Evolutionary conservation across 1,140 invertebrate genomes (phyloP).

Genomic region (Teleopsis dalmanni): DNA sequence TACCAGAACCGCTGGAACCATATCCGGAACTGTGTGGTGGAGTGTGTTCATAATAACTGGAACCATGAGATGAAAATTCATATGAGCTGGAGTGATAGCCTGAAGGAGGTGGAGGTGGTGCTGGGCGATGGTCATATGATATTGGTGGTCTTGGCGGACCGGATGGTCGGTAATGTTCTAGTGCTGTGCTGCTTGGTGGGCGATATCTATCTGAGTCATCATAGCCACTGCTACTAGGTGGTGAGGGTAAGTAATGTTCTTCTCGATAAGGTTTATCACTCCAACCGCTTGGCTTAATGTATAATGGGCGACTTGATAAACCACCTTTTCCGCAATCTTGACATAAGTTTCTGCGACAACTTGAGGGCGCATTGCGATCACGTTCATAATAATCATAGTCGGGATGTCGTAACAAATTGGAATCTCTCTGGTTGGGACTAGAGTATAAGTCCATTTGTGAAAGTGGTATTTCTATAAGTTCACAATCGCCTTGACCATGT

Average conservation of each 20-base stretch:
- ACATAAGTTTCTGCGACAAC: constrained; percentile 39
- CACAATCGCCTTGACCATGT: constrained; percentile 60
- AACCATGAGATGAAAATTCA: constrained; percentile 34
- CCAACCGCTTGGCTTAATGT: constrained; percentile 32
- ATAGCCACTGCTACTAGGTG: constrained; percentile 13
- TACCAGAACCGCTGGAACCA: constrained; percentile 11
- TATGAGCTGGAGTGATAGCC: constrained; percentile 16
- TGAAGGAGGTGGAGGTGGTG: constrained; percentile 4
- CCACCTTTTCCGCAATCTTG: constrained; percentile 32
- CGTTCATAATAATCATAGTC: constrained; percentile 71
- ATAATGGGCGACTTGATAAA: constrained; percentile 19
- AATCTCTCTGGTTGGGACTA: constrained; percentile 31
- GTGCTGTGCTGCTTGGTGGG: constrained; percentile 22
- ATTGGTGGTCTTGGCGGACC: constrained; percentile 15
- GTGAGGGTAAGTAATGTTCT: constrained; percentile 7
- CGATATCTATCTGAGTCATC: constrained; percentile 14
- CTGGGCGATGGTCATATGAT: constrained; percentile 13
- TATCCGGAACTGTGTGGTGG: constrained; percentile 32
- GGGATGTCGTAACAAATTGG: constrained; percentile 50
- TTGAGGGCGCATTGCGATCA: constrained; percentile 51
- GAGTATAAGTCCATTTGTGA: constrained; percentile 54
- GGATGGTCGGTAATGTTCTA: constrained; percentile 39
- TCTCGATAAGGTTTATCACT: constrained; percentile 11
- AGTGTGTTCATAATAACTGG: constrained; percentile 32
- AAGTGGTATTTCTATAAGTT: constrained; percentile 61